Conservation (phyloP, 1,140 invertebrate species). For the Gryllus bimaculatus region DNA sequence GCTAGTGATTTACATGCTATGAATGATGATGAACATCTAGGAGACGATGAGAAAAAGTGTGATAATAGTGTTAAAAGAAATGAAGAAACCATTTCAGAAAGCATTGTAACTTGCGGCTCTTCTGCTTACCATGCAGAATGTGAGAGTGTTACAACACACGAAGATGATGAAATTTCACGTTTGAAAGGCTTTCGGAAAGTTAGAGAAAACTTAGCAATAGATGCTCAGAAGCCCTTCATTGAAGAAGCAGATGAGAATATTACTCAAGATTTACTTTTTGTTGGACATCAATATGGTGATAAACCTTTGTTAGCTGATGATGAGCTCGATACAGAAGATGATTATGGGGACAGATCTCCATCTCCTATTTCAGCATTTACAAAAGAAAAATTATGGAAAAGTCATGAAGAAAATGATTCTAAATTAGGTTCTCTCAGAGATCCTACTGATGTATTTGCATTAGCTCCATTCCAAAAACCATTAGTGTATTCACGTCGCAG, state of each 20-base stretch:
- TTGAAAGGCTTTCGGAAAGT: constrained; percentile 9
- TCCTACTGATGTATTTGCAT: constrained; percentile 57
- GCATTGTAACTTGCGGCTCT: constrained; percentile 53
- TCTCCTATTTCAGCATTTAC: not conserved
- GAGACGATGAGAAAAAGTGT: constrained; percentile 33
- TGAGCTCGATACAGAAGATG: constrained; percentile 58
- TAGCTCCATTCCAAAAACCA: constrained; percentile 58
- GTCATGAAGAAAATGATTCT: constrained; percentile 22
- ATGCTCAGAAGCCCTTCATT: constrained; percentile 23
- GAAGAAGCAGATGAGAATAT: constrained; percentile 21
- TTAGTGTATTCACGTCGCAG: constrained; percentile 18
- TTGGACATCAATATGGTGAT: constrained; percentile 71
- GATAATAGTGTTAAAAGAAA: not conserved
- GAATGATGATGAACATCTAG: constrained; percentile 43
- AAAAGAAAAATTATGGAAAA: not conserved
- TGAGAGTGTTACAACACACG: constrained; percentile 54
- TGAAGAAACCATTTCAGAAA: constrained; percentile 52
- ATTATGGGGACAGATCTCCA: constrained; percentile 26
- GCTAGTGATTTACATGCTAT: constrained; percentile 58
- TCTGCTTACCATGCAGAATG: constrained; percentile 63
- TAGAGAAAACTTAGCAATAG: constrained; percentile 15
- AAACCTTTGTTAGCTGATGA: constrained; percentile 68
- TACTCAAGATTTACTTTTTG: constrained; percentile 37
- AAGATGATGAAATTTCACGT: constrained; percentile 40
- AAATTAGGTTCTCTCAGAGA: not conserved